Conservation (phyloP, 2,888 invertebrate genomes). For the Sesamia inferens region DNA sequence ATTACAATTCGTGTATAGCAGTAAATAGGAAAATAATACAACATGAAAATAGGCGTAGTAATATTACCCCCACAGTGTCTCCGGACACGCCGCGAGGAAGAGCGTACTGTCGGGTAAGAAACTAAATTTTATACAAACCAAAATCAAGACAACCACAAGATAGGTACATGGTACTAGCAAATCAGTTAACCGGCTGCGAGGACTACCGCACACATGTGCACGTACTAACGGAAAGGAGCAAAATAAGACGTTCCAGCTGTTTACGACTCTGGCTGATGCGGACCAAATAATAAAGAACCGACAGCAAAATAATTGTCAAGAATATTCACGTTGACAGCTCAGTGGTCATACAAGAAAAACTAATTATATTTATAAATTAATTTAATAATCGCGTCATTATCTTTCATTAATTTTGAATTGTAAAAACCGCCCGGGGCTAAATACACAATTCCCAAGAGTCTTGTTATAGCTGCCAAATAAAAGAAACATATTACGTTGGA, state of each 20-base stretch:
- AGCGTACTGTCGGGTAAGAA: constrained; percentile 77
- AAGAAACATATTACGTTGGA: constrained; percentile 6
- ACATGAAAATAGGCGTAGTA: constrained; percentile 36
- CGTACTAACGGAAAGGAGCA: neutral
- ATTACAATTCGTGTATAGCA: constrained; percentile 33
- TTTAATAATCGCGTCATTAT: neutral
- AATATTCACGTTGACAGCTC: constrained; percentile 7
- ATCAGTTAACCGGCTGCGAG: neutral
- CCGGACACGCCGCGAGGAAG: constrained; percentile 82
- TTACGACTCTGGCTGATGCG: neutral
- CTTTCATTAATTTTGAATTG: neutral
- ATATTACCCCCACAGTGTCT: constrained; percentile 80
- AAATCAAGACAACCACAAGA: constrained; percentile 4
- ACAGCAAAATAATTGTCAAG: constrained; percentile 11
- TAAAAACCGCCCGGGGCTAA: neutral
- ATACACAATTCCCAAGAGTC: neutral
- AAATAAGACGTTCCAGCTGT: neutral
- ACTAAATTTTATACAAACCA: constrained; percentile 61
- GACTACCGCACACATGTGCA: neutral
- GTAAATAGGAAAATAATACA: constrained; percentile 37
- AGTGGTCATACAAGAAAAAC: neutral
- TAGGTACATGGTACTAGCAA: neutral
- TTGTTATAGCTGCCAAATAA: neutral
- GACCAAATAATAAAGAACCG: neutral
- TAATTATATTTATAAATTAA: neutral